Evolutionary conservation across 2,797 vertebrate species (phyloP).

Genomic region (Tamandua tetradactyla): DNA sequence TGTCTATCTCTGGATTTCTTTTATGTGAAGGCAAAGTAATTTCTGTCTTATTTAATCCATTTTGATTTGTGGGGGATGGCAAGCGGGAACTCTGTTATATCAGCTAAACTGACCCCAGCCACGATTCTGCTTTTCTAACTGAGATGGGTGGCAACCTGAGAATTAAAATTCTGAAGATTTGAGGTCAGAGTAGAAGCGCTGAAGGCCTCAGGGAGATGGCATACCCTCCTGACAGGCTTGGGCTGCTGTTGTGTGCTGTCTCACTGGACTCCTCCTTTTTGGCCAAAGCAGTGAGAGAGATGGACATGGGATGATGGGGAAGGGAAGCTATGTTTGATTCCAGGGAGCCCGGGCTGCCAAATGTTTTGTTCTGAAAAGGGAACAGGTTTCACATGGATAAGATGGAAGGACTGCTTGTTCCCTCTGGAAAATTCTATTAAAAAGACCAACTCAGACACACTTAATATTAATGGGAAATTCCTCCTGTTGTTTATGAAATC

Average conservation of each 20-base stretch:
- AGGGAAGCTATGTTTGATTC: slow-evolving; percentile 80
- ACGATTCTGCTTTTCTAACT: not conserved
- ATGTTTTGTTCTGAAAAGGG: slow-evolving; percentile 83
- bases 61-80: not conserved
- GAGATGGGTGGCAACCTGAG: not conserved
- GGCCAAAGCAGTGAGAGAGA: slow-evolving; percentile 72
- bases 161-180: not conserved
- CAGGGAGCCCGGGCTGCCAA: slow-evolving; percentile 78
- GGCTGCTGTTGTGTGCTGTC: not conserved
- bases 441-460: slow-evolving; percentile 80
- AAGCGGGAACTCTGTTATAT: not conserved
- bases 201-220: not conserved
- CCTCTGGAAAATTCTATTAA: slow-evolving; percentile 86
- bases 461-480: slow-evolving; percentile 86
- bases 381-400: slow-evolving; percentile 79
- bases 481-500: slow-evolving; percentile 83
- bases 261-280: not conserved
- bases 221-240: not conserved
- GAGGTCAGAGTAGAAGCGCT: not conserved
- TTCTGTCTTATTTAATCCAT: not conserved
- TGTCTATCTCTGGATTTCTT: not conserved
- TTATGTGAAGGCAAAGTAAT: not conserved
- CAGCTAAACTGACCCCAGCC: not conserved
- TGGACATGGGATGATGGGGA: slow-evolving; percentile 56
- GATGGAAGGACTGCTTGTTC: slow-evolving; percentile 84